Evolutionary conservation across 2,113 vertebrate genomes (phyloP), one percentile per base, ranked within the genome.

Genomic region (Origma solitaria): DNA sequence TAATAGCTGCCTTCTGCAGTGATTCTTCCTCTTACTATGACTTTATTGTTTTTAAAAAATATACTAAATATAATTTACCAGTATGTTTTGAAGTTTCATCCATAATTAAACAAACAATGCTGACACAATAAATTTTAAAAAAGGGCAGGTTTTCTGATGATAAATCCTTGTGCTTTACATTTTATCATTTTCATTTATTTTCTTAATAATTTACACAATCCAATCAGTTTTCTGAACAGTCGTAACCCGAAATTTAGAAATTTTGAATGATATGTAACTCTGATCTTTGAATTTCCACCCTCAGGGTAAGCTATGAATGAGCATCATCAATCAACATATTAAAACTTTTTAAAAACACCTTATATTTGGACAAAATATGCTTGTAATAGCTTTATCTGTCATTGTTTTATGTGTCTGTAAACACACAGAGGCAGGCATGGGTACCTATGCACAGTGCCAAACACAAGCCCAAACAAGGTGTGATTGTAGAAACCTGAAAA

Each of bases 1-100:
- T 82, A 94, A 87, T 69, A 94, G 72, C 44, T 96, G 81, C 62
- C 35, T 94, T 86, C 78, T 88, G 61, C 57, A 85, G 42, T 62
- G 87, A 85, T 88, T 69, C 27, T 12, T 89, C n/a, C 37, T 75
- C 45, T 87, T 79, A 82, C n/a, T 51, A 28, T 1, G 12, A 83
- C 56, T 81, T 86, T 5, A 82, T 20, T 2, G 14, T 70, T 95
- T 87, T 85, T 91, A 76, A 73, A 91, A 92, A 82, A 87, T 66
- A 80, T 5, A 80, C 50, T 61, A 69, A 92, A 87, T 61, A 58
- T 18, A 37, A 85, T 76, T 72, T 87, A 79, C 44, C 47, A 80
- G 61, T 28, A 45, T n/a, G 70, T 80, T 82, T 90, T 88, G 57
- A 94, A 91, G 23, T 70, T 72, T 53, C 61, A 70, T 69, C 87